These are phyloP conservation scores for Notechis scutatus DNA, from an alignment of 2,113 vertebrate species.

Conservation along the genomic window DNA sequence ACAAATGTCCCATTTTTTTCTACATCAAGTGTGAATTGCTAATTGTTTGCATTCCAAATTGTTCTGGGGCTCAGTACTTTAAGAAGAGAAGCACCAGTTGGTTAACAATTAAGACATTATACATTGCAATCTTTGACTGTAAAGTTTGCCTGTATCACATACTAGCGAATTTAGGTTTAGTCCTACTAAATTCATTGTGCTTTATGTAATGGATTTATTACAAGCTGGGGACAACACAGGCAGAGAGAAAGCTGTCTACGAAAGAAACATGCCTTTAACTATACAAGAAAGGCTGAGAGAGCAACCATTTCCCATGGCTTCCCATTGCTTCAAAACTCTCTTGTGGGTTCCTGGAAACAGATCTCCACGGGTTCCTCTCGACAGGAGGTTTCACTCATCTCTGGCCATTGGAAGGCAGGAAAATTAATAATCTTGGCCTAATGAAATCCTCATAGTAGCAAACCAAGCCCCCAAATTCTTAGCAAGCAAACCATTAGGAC, in stretches of 20 bases:
- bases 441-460: constrained; percentile 9
- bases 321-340: constrained; percentile 12
- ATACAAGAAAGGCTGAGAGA: constrained; percentile 4
- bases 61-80: neutral
- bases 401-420: neutral
- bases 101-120: neutral
- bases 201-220: neutral
- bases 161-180: neutral
- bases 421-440: constrained; percentile 19
- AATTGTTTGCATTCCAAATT: neutral
- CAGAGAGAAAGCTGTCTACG: neutral
- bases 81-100: neutral
- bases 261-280: neutral
- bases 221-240: neutral
- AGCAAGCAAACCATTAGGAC: constrained; percentile 17
- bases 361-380: neutral
- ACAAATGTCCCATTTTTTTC: neutral
- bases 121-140: neutral
- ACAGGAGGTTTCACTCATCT: constrained; percentile 6
- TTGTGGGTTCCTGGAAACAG: neutral
- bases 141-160: neutral
- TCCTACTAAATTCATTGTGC: neutral
- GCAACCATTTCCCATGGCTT: constrained; percentile 6
- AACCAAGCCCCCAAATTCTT: neutral
- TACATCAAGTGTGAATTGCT: neutral